These are phyloP conservation scores for Oreotrochilus melanogaster DNA, from an alignment of 2,113 vertebrate genomes.

Conservation along the genomic window DNA sequence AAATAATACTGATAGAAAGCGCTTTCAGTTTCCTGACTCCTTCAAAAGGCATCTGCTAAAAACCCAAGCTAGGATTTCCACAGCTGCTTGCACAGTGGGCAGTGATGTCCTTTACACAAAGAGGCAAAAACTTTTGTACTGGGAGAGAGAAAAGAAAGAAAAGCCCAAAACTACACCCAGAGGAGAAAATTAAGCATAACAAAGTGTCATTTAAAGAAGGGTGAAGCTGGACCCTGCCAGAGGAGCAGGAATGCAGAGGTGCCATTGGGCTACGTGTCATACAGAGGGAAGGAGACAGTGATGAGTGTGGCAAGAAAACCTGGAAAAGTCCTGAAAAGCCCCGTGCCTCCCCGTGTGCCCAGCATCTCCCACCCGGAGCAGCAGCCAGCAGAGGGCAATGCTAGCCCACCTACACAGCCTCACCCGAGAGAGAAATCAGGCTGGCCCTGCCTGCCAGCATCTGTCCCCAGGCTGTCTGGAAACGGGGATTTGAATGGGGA, in stretches of 20 bases:
- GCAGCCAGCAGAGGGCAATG: slow-evolving; percentile 39
- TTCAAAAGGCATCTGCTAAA: not conserved
- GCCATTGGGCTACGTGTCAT: accelerated
- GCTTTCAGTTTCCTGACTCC: not conserved
- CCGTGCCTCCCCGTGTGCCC: accelerated
- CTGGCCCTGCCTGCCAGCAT: not conserved
- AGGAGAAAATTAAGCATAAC: not conserved
- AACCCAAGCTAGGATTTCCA: not conserved
- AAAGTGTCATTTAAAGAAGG: not conserved
- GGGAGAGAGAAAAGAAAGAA: not conserved
- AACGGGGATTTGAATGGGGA: not conserved
- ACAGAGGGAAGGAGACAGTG: not conserved
- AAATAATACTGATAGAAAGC: not conserved
- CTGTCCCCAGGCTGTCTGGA: not conserved
- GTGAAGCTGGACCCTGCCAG: not conserved
- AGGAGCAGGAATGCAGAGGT: not conserved
- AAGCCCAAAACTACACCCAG: not conserved
- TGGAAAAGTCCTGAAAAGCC: not conserved
- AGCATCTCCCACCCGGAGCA: accelerated
- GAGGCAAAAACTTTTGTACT: not conserved
- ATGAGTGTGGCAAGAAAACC: not conserved
- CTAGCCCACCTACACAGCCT: accelerated
- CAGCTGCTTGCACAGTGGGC: not conserved
- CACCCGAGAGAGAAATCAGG: accelerated
- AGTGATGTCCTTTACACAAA: not conserved